Conservation (phyloP, 37 sponge, comb jelly and placozoan species). For the Amphimedon queenslandica region DNA sequence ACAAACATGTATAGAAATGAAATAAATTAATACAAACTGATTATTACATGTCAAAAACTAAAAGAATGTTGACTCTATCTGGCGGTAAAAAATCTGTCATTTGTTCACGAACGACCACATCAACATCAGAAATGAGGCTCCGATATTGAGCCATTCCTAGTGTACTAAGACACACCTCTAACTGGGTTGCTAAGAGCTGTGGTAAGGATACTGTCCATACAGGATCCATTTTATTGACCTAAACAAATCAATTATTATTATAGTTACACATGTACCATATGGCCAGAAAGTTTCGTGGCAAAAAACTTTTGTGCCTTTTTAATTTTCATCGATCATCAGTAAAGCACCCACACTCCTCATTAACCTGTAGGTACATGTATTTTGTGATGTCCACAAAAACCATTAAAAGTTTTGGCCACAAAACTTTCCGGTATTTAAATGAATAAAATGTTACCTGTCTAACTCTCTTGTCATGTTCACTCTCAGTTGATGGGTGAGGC, state of each 20-base stretch:
- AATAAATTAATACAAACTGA: too few relatives aligned
- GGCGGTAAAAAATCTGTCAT: conserved; percentile 32
- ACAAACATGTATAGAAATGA: too few relatives aligned
- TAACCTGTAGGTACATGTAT: too few relatives aligned
- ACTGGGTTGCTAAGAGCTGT: conserved; percentile 23
- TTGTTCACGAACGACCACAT: conserved; percentile 26
- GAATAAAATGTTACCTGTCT: conserved; percentile 15
- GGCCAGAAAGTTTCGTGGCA: not conserved
- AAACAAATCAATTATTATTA: not conserved
- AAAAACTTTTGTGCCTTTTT: too few relatives aligned
- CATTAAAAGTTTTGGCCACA: not conserved
- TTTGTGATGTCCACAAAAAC: too few relatives aligned
- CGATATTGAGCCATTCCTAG: conserved; percentile 23
- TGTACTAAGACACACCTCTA: conserved; percentile 40
- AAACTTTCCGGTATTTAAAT: not conserved
- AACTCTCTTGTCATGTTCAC: conserved; percentile 18
- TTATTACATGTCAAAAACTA: not conserved
- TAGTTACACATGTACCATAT: not conserved
- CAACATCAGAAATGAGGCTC: conserved; percentile 28
- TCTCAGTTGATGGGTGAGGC: not conserved
- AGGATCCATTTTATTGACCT: conserved; percentile 56
- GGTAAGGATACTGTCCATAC: conserved; percentile 36
- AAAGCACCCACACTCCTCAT: too few relatives aligned
- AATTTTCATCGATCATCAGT: too few relatives aligned
- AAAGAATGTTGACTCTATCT: not conserved